phyloP scores from a whole-genome alignment of 2,888 invertebrate genomes.

The Stenichneumon culpator region DNA sequence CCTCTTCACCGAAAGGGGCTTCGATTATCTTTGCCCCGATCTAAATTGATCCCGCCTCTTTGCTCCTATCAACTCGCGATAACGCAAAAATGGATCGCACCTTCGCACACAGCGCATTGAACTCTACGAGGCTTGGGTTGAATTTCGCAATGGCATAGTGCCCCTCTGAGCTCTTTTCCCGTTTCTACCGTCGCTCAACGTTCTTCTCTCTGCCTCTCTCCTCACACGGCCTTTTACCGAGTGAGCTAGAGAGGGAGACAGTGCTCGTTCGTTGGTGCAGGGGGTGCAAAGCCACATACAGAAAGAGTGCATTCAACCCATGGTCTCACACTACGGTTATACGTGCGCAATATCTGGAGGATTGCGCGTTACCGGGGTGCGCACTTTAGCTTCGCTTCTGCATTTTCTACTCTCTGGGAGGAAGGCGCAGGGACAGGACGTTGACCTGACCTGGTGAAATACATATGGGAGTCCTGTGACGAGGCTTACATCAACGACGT shows the following conservation, averaged over 20 bases:
- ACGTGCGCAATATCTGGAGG: slow-evolving; percentile 79
- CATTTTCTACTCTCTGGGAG: slow-evolving; percentile 25
- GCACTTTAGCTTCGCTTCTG: slow-evolving; percentile 31
- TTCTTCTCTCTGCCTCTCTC: slow-evolving; percentile 24
- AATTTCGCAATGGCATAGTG: slow-evolving; percentile 61
- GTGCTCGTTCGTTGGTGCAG: slow-evolving; percentile 27
- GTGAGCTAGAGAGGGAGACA: not conserved
- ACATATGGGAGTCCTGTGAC: slow-evolving; percentile 73
- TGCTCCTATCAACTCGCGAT: not conserved
- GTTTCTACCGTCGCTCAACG: slow-evolving; percentile 36
- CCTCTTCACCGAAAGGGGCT: not conserved
- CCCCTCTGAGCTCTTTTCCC: slow-evolving; percentile 64
- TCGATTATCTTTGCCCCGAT: not conserved
- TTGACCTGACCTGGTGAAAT: slow-evolving; percentile 85
- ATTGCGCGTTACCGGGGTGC: slow-evolving; percentile 72
- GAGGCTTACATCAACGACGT: slow-evolving; percentile 34
- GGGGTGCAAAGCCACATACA: slow-evolving; percentile 57
- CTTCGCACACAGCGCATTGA: not conserved
- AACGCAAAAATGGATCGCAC: slow-evolving; percentile 8
- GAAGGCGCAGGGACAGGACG: slow-evolving; percentile 80
- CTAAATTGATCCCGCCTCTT: not conserved
- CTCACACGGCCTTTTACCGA: slow-evolving; percentile 60
- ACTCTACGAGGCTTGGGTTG: slow-evolving; percentile 2
- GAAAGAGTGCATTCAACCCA: slow-evolving; percentile 68
- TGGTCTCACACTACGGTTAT: slow-evolving; percentile 40